Evolutionary conservation across 2,888 invertebrate genomes (phyloP), one percentile per base, ranked within the genome.

Genomic region (Machimus rusticus): DNA sequence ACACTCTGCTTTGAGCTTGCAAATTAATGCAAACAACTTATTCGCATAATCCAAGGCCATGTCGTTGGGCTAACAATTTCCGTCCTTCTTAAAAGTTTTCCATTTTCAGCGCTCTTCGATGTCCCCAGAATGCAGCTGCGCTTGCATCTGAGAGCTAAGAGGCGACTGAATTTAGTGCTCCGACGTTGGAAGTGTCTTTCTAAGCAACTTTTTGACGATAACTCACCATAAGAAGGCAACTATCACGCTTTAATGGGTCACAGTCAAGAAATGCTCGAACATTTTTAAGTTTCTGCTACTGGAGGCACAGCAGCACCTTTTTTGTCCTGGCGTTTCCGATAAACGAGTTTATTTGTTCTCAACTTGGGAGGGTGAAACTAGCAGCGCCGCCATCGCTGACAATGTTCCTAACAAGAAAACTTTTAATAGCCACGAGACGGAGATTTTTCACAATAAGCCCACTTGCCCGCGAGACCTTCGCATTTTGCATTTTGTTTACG

Each of bases 371-470:
- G 37, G n/a, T 31, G 37, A 74, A 74, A 74, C 74, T 77, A 39
- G 37, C 16, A 66, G n/a, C 31, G 12, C n/a, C 19, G n/a, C 19
- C 39, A 39, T 37, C 74, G 77, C 19, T 34, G 77, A 77, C 77
- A 77, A 77, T 77, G 19, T 34, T 77, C 37, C 77, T 77, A 77
- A 34, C 77, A 77, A 77, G 77, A 77, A 77, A 77, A 77, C 77
- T 77, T 77, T 77, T 77, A 77, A 77, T 77, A 77, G 77, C 77
- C 34, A 39, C 77, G 19, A 77, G 77, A 77, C 34, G 28, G 77
- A 23, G 77, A 39, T 39, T 77, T 39, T 77, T 77, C 66, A 66
- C 66, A 66, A 66, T 66, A 66, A 66, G 12, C 66, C 66, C 51
- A 51, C 51, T 51, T 51, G 51, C n/a, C n/a, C 51, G 51, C 51